These are phyloP conservation scores for Sebastes paucispinis DNA, from an alignment of 2,797 vertebrate genomes.

Conservation along the genomic window DNA sequence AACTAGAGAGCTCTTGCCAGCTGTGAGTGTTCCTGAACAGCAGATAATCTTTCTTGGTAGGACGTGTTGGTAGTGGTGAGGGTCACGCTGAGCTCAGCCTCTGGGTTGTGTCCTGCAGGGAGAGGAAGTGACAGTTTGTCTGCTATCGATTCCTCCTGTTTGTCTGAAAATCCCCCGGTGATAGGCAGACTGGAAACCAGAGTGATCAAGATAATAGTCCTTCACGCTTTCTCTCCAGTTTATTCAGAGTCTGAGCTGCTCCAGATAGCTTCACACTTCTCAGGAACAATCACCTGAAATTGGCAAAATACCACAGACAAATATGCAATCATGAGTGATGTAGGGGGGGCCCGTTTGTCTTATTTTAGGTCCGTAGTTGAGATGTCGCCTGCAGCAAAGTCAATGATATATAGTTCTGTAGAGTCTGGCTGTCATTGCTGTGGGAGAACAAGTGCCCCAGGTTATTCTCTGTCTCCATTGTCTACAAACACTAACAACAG, in stretches of 20 bases:
- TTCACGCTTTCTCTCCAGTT: not conserved
- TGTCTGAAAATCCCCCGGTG: conserved; percentile 34
- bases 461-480: not conserved
- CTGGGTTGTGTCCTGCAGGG: conserved; percentile 30
- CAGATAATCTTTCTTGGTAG: not conserved
- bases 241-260: not conserved
- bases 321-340: no score
- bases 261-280: not conserved
- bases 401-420: not conserved
- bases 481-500: not conserved
- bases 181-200: conserved; percentile 3
- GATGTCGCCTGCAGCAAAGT: not conserved
- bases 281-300: not conserved
- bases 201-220: not conserved
- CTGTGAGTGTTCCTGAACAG: conserved; percentile 3
- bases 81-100: conserved; percentile 22
- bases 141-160: conserved; percentile 55
- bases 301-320: not conserved
- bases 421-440: not conserved
- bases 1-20: not conserved
- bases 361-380: not conserved
- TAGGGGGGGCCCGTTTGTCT: rapidly evolving
- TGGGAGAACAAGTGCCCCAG: not conserved
- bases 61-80: not conserved
- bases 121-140: conserved; percentile 41